Evolutionary conservation across 2,797 vertebrate genomes (phyloP).

Genomic region (Hozukius guyotensis): DNA sequence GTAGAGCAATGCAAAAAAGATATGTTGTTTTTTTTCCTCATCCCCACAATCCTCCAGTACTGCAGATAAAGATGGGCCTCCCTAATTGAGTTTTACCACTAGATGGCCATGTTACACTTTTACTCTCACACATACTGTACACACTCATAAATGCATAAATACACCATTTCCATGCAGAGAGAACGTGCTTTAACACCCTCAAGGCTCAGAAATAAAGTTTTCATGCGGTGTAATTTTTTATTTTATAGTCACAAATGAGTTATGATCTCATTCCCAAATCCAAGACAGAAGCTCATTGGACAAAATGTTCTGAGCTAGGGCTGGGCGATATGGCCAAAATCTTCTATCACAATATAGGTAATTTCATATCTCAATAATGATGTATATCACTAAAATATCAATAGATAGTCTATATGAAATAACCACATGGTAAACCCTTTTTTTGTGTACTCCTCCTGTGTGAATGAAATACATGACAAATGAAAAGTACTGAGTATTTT

Average conservation of each 20-base stretch:
- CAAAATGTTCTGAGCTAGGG: conserved; percentile 25
- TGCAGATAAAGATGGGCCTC: conserved; percentile 43
- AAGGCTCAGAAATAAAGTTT: conserved; percentile 25
- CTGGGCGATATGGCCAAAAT: too few relatives aligned
- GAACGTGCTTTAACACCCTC: not conserved
- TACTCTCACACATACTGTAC: not conserved
- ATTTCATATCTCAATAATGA: too few relatives aligned
- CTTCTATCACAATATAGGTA: too few relatives aligned
- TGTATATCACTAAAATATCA: too few relatives aligned
- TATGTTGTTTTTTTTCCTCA: not conserved
- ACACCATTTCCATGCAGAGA: conserved; percentile 14
- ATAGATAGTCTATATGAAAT: too few relatives aligned
- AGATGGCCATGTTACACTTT: conserved; percentile 74
- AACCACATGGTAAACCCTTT: too few relatives aligned
- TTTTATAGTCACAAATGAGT: conserved; percentile 25
- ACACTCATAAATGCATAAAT: conserved; percentile 23
- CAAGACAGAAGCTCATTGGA: conserved; percentile 21
- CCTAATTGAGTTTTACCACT: conserved; percentile 61
- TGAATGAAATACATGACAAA: too few relatives aligned
- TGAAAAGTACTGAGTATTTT: too few relatives aligned
- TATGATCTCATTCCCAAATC: conserved; percentile 22
- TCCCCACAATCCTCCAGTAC: conserved; percentile 19
- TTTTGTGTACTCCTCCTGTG: too few relatives aligned
- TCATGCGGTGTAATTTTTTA: not conserved
- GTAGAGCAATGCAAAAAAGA: conserved; percentile 2